Percentiles rank a stretch among this genome's conserved stretches.
Conservation (phyloP, 1,140 invertebrate species). For the Atta cephalotes region DNA sequence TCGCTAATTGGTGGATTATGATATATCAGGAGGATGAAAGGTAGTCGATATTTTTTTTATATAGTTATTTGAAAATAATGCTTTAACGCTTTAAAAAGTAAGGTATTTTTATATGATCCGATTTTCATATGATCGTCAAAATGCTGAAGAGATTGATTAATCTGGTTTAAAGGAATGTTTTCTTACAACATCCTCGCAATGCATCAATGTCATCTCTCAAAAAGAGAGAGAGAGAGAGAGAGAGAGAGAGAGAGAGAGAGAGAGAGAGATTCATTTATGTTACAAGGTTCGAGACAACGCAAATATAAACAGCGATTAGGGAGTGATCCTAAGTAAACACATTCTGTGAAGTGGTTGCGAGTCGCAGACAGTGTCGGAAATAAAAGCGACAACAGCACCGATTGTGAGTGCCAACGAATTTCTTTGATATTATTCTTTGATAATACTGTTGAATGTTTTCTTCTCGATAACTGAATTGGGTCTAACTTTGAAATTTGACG, state of each 20-base stretch:
- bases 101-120: not conserved
- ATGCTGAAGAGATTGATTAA: not conserved
- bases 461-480: not conserved
- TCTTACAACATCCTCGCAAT: not conserved
- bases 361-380: constrained; percentile 59
- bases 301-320: constrained; percentile 73
- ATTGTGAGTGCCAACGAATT: constrained; percentile 37
- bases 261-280: constrained; percentile 52
- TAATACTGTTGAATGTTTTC: not conserved
- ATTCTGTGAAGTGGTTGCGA: constrained; percentile 28
- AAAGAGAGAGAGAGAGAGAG: not conserved
- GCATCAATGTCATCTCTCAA: constrained; percentile 31
- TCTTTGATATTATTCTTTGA: not conserved
- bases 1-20: not conserved
- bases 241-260: not conserved
- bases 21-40: not conserved
- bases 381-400: constrained; percentile 57
- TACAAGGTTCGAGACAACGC: constrained; percentile 34
- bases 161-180: not conserved
- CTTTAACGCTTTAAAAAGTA: not conserved
- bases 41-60: not conserved
- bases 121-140: not conserved
- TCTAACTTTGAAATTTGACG: not conserved
- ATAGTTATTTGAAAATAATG: not conserved
- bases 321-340: constrained; percentile 67